Evolutionary conservation across 1,140 invertebrate species (phyloP), one percentile per base, ranked within the genome.

Genomic region (Aphis gossypii): DNA sequence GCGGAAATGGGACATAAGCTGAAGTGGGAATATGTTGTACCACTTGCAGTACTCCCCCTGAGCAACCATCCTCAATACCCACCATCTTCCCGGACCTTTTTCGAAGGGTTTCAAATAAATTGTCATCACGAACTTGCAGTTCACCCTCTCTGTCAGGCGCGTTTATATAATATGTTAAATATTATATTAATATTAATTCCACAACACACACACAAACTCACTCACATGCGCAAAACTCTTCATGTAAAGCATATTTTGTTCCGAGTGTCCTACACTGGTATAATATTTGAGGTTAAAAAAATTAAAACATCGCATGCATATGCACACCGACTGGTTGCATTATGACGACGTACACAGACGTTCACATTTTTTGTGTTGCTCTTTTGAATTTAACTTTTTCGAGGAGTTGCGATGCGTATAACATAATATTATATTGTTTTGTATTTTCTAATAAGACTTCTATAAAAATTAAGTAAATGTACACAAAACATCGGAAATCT

Each of bases 361-460:
- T 76, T n/a, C 30, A 14, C 14, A 14, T 76, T n/a, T 35, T 76
- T 35, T 76, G 60, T 76, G 60, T 76, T n/a, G 60, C 4, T 76
- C 60, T n/a, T 76, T 76, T 76, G 60, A 76, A 76, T 18, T 76
- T n/a, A 35, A 76, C 60, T 76, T 68, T 76, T 76, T 76, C 60
- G 30, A 76, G n/a, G 60, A 76, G 60, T 76, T 76, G 60, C 60
- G 60, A 76, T 76, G 60, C 11, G 60, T 76, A n/a, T 6, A n/a
- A 11, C 14, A 76, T 76, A n/a, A 76, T 76, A n/a, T n/a, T 76
- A 76, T 60, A 76, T 18, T 76, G 60, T 76, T 76, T 76, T 20
- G 14, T 76, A n/a, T n/a, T n/a, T n/a, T n/a, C 60, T 76, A 11
- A n/a, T n/a, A 14, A 76, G 60, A 76, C 30, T 76, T n/a, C 18